Percentiles rank a stretch among this genome's conserved stretches.
Conservation (phyloP, 2,797 vertebrate species). For the Phalloptychus januarius region DNA sequence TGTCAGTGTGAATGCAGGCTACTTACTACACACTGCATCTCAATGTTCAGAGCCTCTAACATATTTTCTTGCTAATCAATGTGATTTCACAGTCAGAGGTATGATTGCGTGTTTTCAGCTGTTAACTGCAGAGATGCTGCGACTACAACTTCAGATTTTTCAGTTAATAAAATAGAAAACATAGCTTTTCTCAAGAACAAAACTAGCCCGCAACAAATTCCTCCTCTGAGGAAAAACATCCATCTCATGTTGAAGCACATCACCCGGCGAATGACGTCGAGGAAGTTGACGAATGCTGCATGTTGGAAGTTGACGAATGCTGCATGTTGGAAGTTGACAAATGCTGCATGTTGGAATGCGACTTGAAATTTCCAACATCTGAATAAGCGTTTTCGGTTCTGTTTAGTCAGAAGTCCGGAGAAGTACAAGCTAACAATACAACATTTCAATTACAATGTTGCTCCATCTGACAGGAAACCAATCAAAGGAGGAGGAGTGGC, state of each 20-base stretch:
- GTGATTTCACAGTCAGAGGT: slow-evolving; percentile 19
- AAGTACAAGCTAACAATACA: neutral
- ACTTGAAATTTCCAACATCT: slow-evolving; percentile 22
- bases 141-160: neutral
- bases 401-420: neutral
- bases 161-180: neutral
- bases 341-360: slow-evolving; percentile 35
- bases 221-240: slow-evolving; percentile 24
- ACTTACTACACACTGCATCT: neutral
- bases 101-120: slow-evolving; percentile 8
- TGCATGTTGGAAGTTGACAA: slow-evolving; percentile 43
- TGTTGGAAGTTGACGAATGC: slow-evolving; percentile 41
- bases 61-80: slow-evolving; percentile 19
- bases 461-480: neutral
- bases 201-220: neutral
- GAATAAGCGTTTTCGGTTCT: slow-evolving; percentile 22
- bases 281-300: slow-evolving; percentile 49
- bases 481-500: neutral
- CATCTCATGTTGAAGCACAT: slow-evolving; percentile 37
- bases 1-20: neutral
- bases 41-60: neutral
- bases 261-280: slow-evolving; percentile 32
- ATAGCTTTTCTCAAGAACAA: neutral
- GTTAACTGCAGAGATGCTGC: neutral
- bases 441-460: neutral